Evolutionary conservation across 2,797 vertebrate species (phyloP), one percentile per base, ranked within the genome.

Genomic region (Otus scops): DNA sequence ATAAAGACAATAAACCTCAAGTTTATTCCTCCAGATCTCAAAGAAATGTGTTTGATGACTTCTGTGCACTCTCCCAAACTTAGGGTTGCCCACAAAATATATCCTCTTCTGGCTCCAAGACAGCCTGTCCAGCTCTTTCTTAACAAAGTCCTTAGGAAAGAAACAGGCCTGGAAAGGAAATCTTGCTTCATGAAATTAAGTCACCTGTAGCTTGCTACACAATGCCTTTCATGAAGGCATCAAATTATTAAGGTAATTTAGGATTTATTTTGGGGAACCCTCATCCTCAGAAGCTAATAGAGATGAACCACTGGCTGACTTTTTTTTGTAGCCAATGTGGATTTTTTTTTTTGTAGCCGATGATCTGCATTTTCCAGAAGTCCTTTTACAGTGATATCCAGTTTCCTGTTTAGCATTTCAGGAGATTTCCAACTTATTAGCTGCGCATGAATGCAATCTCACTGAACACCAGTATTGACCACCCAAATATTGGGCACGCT

Each of bases 371-470:
- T 84, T 86, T 64, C 14, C 43, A 84, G 19, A 75, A 47, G 14
- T 27, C 2, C 9, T 78, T 86, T 89, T 20, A 53, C 8, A 39
- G 6, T 5, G 6, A 26, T 39, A 28, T 2, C 6, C 11, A 68
- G 13, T 70, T 81, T 88, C 30, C 11, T 36, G 16, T 28, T 41
- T 22, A 71, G 10, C 1, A n/a, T 39, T 87, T 83, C 17, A 74
- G 47, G 17, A 48, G 34, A n/a, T 43, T 71, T 76, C 23, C n/a
- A 79, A 0, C 7, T 91, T 43, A 22, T 48, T 65, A 54, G 21
- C 15, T 41, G 6, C 2, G 0, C 2, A 0, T 43, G 22, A 47
- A n/a, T 10, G 2, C 11, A 63, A 5, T 41, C 24, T 70, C 41
- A 41, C 2, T 1, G 1, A 61, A 51, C 5, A 68, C 4, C 32